These are phyloP conservation scores for Prenolepis imparis DNA, from an alignment of 2,888 invertebrate species.

Conservation along the genomic window DNA sequence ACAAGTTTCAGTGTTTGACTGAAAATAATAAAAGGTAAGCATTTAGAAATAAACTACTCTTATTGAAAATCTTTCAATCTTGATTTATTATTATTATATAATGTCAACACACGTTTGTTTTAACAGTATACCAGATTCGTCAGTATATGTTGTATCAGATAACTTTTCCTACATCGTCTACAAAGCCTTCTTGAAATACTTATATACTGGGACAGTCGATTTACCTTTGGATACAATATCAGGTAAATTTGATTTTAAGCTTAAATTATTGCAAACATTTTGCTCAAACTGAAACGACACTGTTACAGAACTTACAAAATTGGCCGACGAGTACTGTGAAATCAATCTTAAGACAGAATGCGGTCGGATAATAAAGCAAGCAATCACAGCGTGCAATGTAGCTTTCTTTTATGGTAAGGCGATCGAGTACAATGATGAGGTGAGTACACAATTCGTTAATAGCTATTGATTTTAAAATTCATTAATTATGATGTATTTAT, in stretches of 20 bases:
- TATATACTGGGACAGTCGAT: neutral
- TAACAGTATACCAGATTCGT: neutral
- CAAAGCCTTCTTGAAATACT: neutral
- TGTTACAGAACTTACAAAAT: neutral
- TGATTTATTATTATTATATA: neutral
- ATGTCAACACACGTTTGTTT: neutral
- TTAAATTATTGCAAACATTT: neutral
- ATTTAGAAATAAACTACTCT: neutral
- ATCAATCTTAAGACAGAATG: neutral
- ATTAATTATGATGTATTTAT: neutral
- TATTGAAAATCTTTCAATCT: neutral
- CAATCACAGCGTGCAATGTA: neutral
- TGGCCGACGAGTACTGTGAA: neutral
- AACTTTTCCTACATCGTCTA: neutral
- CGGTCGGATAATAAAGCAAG: neutral
- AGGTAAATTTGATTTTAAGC: neutral
- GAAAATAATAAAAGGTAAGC: slow-evolving; percentile 87
- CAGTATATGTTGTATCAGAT: neutral
- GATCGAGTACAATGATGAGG: neutral
- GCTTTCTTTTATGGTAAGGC: neutral
- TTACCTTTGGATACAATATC: neutral
- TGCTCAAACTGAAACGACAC: neutral
- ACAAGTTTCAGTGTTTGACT: slow-evolving; percentile 89
- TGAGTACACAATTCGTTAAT: neutral
- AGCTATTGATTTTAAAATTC: neutral